Evolutionary conservation across 1,140 invertebrate genomes (phyloP).

Genomic region (Hestina assimilis): DNA sequence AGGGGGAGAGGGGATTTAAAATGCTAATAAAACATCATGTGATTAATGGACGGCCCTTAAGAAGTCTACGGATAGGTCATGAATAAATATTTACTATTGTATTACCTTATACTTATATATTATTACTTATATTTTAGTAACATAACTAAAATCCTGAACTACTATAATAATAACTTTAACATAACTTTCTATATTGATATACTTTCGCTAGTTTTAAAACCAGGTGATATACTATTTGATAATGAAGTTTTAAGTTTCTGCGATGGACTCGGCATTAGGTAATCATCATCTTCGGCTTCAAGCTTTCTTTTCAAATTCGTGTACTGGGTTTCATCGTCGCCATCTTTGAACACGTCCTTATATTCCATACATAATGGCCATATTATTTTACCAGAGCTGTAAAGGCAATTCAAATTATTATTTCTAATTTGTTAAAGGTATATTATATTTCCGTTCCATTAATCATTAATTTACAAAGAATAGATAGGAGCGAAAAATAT

Average conservation of each 20-base stretch:
- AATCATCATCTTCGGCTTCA: slow-evolving; percentile 66
- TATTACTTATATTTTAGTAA: background rate
- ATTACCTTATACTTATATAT: background rate
- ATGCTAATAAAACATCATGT: too few relatives aligned
- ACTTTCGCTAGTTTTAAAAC: slow-evolving; percentile 63
- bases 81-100: too few relatives aligned
- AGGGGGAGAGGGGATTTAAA: too few relatives aligned
- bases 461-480: too few relatives aligned
- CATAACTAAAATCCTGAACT: slow-evolving; percentile 20
- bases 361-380: slow-evolving; percentile 72
- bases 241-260: slow-evolving; percentile 54
- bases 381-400: slow-evolving; percentile 68
- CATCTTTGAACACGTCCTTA: slow-evolving; percentile 57
- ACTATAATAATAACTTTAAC: too few relatives aligned
- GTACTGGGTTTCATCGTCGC: slow-evolving; percentile 63
- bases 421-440: background rate
- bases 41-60: too few relatives aligned
- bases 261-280: slow-evolving; percentile 50
- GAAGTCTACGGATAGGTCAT: too few relatives aligned
- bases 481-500: too few relatives aligned
- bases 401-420: slow-evolving; percentile 11
- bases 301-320: slow-evolving; percentile 56
- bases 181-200: too few relatives aligned
- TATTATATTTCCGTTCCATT: too few relatives aligned
- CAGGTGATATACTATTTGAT: slow-evolving; percentile 59